Evolutionary conservation across 1,140 invertebrate species (phyloP), one percentile per base, ranked within the genome.

Genomic region (Palaemon carinicauda): DNA sequence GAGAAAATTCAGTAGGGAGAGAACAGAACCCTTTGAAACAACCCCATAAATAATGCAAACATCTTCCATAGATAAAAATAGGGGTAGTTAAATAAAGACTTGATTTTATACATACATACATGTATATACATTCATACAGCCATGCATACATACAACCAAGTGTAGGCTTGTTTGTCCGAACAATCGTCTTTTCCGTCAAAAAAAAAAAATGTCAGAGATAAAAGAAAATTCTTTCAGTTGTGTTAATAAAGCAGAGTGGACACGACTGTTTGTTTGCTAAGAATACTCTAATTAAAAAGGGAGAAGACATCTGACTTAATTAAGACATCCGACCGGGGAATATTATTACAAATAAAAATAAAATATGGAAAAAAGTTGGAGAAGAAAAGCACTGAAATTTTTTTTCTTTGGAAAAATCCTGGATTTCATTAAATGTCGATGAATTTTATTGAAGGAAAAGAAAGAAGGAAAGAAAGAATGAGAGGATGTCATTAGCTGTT

Each of bases 71-170:
- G n/a, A n/a, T n/a, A n/a, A n/a, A n/a, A n/a, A n/a, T n/a, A n/a
- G n/a, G n/a, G n/a, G n/a, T n/a, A n/a, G n/a, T n/a, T n/a, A n/a
- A n/a, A n/a, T n/a, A n/a, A n/a, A n/a, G n/a, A n/a, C n/a, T n/a
- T n/a, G n/a, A 51, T 54, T 50, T 50, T 77, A 77, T 77, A 77
- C 51, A 77, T 77, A 77, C 51, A 77, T 77, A 77, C 51, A 77
- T 77, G 54, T 77, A 77, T 77, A 77, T 77, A 77, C 52, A 77
- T 77, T 51, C 52, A 77, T 50, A 79, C 33, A 80, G 24, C 56
- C 33, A 80, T 80, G 56, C 31, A 80, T 80, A 60, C 27, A 80
- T 80, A 80, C 54, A 56, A 31, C 29, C 54, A 80, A 54, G 24
- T 56, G 54, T 80, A 15, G 56, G 29, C 19, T 17, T 80, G n/a